These are phyloP conservation scores for Steinernema hermaphroditum DNA, from an alignment of 2,888 invertebrate species.

Conservation along the genomic window DNA sequence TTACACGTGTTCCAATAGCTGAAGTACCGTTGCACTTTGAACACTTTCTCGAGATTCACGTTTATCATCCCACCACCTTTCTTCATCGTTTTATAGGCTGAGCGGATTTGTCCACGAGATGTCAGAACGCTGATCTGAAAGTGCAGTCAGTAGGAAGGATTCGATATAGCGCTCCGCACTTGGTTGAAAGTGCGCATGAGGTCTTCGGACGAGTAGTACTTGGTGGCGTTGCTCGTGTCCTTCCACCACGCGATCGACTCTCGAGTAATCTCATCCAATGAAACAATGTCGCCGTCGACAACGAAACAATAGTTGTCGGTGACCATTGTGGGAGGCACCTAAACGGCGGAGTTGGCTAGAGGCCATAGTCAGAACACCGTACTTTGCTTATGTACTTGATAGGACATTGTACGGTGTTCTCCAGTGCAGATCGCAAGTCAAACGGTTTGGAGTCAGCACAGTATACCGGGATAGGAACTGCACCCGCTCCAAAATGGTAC, in stretches of 20 bases:
- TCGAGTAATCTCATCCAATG: slow-evolving; percentile 34
- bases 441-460: slow-evolving; percentile 53
- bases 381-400: slow-evolving; percentile 54
- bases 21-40: slow-evolving; percentile 55
- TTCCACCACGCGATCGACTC: slow-evolving; percentile 53
- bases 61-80: slow-evolving; percentile 44
- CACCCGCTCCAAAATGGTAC: slow-evolving; percentile 34
- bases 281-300: slow-evolving; percentile 51
- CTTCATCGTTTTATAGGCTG: slow-evolving; percentile 46
- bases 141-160: no score
- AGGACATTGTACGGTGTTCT: slow-evolving; percentile 54
- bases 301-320: slow-evolving; percentile 60
- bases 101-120: slow-evolving; percentile 50
- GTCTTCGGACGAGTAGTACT: slow-evolving; percentile 59
- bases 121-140: slow-evolving; percentile 51
- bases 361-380: not conserved
- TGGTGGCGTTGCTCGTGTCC: slow-evolving; percentile 56
- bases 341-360: not conserved
- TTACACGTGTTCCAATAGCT: slow-evolving; percentile 58
- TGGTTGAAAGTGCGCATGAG: slow-evolving; percentile 49
- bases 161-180: slow-evolving; percentile 33
- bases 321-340: slow-evolving; percentile 53
- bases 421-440: slow-evolving; percentile 51
- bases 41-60: slow-evolving; percentile 44
- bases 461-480: slow-evolving; percentile 46